A percentile compares a stretch with the other conserved stretches of the same genome.
Conservation (phyloP, 2,797 vertebrate species). For the Hipposideros larvatus region DNA sequence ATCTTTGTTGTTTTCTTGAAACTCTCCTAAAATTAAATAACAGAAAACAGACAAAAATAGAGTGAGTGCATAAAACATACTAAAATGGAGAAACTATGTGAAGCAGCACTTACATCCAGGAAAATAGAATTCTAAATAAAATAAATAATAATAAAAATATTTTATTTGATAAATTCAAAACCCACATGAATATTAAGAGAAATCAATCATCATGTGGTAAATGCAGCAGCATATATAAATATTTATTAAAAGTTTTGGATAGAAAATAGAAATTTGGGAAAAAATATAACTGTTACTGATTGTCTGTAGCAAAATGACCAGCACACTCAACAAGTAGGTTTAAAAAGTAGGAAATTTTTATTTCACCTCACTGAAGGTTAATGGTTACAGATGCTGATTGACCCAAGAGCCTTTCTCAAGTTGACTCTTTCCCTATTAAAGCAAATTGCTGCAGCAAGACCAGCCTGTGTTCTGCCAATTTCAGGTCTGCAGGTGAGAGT, state of each 20-base stretch:
- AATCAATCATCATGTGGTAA: not conserved
- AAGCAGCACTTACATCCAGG: not conserved
- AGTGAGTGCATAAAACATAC: not conserved
- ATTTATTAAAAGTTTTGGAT: not conserved
- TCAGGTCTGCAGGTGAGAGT: not conserved
- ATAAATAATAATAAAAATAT: not conserved
- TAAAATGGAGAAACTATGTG: not conserved
- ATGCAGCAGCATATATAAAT: not conserved
- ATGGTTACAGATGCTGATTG: not conserved
- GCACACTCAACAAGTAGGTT: not conserved
- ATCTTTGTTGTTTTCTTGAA: not conserved
- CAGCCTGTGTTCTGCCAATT: not conserved
- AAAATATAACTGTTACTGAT: not conserved
- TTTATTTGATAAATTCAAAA: not conserved
- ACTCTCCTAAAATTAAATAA: not conserved
- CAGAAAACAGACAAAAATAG: not conserved
- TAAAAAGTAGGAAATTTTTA: not conserved
- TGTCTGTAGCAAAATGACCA: not conserved
- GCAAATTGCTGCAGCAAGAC: not conserved
- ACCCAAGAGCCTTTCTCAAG: not conserved
- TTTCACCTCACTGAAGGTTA: not conserved
- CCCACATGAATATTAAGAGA: not conserved
- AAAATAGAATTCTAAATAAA: not conserved
- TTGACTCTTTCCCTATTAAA: not conserved
- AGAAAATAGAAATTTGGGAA: not conserved